Percentiles rank a stretch among this genome's conserved stretches.
Evolutionary conservation across 2,888 invertebrate genomes (phyloP).

Genomic region (Tinea pellionella): DNA sequence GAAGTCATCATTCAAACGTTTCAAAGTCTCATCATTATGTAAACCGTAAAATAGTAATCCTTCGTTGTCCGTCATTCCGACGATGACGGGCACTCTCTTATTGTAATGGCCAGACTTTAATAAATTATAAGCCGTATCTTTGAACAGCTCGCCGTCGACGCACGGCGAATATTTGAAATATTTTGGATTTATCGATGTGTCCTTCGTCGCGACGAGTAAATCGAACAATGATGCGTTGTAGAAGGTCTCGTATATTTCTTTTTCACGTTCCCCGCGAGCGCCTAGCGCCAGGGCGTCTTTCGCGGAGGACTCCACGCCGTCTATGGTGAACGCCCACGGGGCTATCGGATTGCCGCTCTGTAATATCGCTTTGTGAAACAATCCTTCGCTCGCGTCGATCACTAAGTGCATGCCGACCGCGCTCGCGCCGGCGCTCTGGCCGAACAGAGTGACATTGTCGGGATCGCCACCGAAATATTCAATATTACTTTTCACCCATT

Average conservation of each 20-base stretch:
- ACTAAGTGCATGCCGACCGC: slow-evolving; percentile 48
- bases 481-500: slow-evolving; percentile 52
- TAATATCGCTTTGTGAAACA: slow-evolving; percentile 53
- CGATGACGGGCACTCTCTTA: slow-evolving; percentile 48
- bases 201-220: slow-evolving; percentile 33
- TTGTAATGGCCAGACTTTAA: slow-evolving; percentile 42
- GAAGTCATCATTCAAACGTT: slow-evolving; percentile 39
- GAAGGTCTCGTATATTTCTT: slow-evolving; percentile 36
- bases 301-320: slow-evolving; percentile 31
- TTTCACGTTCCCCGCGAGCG: slow-evolving; percentile 22
- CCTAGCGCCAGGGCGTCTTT: slow-evolving; percentile 42
- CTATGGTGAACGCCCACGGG: slow-evolving; percentile 51
- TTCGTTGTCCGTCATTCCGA: slow-evolving; percentile 41
- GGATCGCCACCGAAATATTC: slow-evolving; percentile 54
- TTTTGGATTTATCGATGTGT: slow-evolving; percentile 38
- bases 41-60: slow-evolving; percentile 50
- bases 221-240: slow-evolving; percentile 29
- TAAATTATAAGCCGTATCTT: slow-evolving; percentile 41
- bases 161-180: slow-evolving; percentile 55
- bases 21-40: slow-evolving; percentile 30
- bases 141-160: slow-evolving; percentile 32
- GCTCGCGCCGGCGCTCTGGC: slow-evolving; percentile 55
- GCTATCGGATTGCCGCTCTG: slow-evolving; percentile 46
- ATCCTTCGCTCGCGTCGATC: slow-evolving; percentile 36
- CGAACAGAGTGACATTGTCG: slow-evolving; percentile 51